These are phyloP conservation scores for Danionella cerebrum DNA, from an alignment of 2,113 vertebrate species.

Conservation along the genomic window DNA sequence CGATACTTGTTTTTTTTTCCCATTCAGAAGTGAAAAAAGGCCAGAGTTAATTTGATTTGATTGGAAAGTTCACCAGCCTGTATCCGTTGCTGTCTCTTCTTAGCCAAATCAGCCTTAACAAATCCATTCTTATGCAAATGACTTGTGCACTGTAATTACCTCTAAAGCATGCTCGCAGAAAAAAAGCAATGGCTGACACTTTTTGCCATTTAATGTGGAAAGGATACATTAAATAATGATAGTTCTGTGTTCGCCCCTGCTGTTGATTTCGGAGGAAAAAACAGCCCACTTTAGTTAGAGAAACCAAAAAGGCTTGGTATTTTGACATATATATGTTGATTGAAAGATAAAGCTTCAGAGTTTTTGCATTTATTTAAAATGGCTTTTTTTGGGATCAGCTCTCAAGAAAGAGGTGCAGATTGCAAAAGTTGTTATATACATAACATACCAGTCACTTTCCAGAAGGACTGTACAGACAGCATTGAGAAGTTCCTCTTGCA, in stretches of 20 bases:
- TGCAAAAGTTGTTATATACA: too few species aligned
- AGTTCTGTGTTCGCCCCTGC: not conserved
- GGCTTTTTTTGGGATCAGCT: too few species aligned
- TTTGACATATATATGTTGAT: too few species aligned
- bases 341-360: too few species aligned
- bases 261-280: too few species aligned
- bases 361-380: too few species aligned
- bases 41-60: not conserved
- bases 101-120: not conserved
- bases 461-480: too few species aligned
- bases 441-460: too few species aligned
- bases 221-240: not conserved
- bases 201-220: not conserved
- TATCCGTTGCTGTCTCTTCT: constrained; percentile 1
- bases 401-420: too few species aligned
- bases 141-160: not conserved
- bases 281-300: too few species aligned
- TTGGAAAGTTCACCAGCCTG: not conserved
- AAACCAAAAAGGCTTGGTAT: too few species aligned
- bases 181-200: not conserved
- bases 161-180: not conserved
- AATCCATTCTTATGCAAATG: constrained; percentile 2
- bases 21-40: not conserved
- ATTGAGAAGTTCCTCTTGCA: too few species aligned
- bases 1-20: not conserved